Conservation (phyloP, 2,797 vertebrate species). For the Lacerta bilineata region DNA sequence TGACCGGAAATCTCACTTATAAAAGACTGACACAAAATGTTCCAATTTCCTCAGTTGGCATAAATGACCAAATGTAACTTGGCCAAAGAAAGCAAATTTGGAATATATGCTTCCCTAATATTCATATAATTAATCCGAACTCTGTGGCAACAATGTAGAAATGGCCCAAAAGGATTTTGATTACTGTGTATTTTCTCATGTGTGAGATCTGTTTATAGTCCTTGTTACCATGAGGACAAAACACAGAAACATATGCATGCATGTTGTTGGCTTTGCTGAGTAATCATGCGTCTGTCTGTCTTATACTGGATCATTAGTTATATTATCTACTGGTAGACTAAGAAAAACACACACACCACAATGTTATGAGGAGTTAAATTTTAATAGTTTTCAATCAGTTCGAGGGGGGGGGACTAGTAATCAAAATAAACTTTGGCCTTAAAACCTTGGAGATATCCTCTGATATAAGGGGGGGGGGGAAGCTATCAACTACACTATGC, state of each 20-base stretch:
- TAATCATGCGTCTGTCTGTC: constrained; percentile 75
- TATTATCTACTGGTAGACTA: constrained; percentile 69
- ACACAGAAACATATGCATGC: constrained; percentile 76
- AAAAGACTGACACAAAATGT: neutral
- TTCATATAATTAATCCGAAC: constrained; percentile 46
- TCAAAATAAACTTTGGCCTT: constrained; percentile 6
- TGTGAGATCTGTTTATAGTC: constrained; percentile 75
- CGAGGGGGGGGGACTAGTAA: neutral
- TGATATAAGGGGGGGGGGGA: constrained; percentile 45
- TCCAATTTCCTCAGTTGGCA: neutral
- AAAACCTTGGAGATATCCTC: neutral
- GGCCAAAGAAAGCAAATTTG: constrained; percentile 29
- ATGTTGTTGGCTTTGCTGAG: constrained; percentile 75
- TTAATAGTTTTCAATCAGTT: neutral
- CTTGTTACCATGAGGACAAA: constrained; percentile 83
- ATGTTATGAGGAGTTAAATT: neutral
- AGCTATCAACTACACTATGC: constrained; percentile 13
- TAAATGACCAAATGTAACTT: constrained; percentile 40
- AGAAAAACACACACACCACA: neutral
- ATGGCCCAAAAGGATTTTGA: constrained; percentile 69
- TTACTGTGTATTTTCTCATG: constrained; percentile 72
- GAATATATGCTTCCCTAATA: constrained; percentile 52
- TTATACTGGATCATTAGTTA: constrained; percentile 72
- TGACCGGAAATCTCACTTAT: constrained; percentile 2
- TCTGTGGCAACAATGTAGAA: constrained; percentile 61